Evolutionary conservation across 2,888 invertebrate species (phyloP).

Genomic region (Ferrisia virgata): DNA sequence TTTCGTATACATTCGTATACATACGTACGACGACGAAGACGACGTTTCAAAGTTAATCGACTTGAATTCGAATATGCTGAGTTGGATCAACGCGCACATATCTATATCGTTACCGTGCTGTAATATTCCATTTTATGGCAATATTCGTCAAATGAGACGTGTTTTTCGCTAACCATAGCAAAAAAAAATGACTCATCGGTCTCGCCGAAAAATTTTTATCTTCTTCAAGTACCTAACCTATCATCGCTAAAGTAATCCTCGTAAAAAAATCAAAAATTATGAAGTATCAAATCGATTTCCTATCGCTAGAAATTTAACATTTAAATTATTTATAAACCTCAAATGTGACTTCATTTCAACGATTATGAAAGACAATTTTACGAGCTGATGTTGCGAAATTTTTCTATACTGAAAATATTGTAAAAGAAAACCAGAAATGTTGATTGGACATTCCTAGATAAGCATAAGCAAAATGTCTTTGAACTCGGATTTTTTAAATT

Average conservation of each 20-base stretch:
- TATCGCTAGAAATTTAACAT: not conserved
- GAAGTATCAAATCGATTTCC: no score
- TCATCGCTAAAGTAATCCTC: not conserved
- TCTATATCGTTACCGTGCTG: not conserved
- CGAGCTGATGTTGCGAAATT: no score
- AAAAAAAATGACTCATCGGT: not conserved
- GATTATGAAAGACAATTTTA: no score
- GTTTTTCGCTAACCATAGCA: not conserved
- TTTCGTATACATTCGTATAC: no score
- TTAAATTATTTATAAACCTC: no score
- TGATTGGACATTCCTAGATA: no score
- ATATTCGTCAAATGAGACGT: not conserved
- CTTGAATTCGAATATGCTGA: not conserved
- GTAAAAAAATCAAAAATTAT: not conserved
- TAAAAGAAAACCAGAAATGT: no score
- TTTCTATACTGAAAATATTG: no score
- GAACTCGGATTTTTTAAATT: no score
- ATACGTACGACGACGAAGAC: not conserved
- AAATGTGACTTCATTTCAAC: no score
- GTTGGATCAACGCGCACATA: not conserved
- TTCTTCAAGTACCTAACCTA: not conserved
- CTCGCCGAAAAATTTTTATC: not conserved
- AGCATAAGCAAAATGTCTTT: no score
- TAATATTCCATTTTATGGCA: not conserved
- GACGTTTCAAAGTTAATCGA: constrained; percentile 5